A percentile compares a stretch with the other conserved stretches of the same genome.
Evolutionary conservation across 2,888 invertebrate genomes (phyloP).

Genomic region (Catocala nupta): DNA sequence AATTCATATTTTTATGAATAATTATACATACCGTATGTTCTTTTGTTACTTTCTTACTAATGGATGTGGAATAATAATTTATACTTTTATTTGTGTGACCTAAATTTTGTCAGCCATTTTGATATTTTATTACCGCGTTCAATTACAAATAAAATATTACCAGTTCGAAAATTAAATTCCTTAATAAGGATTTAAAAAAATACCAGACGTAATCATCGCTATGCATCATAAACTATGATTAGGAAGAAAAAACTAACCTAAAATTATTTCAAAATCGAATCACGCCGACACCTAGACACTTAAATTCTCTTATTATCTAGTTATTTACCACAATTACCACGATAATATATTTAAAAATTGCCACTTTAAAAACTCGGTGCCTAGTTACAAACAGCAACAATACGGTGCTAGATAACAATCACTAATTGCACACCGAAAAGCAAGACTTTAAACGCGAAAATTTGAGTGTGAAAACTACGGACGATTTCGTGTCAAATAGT

Average conservation of each 20-base stretch:
- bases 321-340: constrained; percentile 37
- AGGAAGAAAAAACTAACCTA: constrained; percentile 6
- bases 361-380: constrained; percentile 45
- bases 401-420: constrained; percentile 76
- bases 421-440: constrained; percentile 79
- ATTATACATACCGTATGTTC: constrained; percentile 19
- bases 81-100: constrained; percentile 23
- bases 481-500: constrained; percentile 76
- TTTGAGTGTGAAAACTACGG: constrained; percentile 82
- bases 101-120: constrained; percentile 4
- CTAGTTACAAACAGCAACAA: constrained; percentile 57
- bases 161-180: too few relatives aligned
- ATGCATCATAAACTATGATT: neutral
- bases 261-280: constrained; percentile 32
- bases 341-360: constrained; percentile 52
- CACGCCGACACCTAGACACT: constrained; percentile 28
- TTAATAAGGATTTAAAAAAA: too few relatives aligned
- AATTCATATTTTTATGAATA: constrained; percentile 48
- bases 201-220: too few relatives aligned
- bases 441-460: constrained; percentile 76
- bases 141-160: neutral
- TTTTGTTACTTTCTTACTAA: constrained; percentile 34
- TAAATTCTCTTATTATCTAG: constrained; percentile 33
- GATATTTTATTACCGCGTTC: neutral
- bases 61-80: constrained; percentile 21